A percentile compares a stretch with the other conserved stretches of the same genome.
phyloP scores from a whole-genome alignment of 23 tunicate genomes.

The Botrylloides violaceus region DNA sequence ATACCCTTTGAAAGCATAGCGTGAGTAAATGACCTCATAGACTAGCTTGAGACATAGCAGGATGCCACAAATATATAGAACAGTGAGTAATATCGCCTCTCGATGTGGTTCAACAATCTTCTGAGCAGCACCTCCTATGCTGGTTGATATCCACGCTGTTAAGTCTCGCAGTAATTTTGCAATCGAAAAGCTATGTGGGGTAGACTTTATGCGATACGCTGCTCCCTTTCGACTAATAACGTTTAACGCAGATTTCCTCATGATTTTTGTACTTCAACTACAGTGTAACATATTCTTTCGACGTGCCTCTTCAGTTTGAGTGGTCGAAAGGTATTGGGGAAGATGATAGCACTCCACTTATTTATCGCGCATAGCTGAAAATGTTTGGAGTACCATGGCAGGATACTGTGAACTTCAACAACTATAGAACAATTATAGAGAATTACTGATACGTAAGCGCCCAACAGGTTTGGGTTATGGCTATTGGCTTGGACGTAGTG shows the following conservation, averaged over 20 bases:
- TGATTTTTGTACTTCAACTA: neutral
- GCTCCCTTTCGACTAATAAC: neutral
- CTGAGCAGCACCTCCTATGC: neutral
- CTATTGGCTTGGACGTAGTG: too few relatives aligned
- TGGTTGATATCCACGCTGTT: neutral
- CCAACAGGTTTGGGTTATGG: too few relatives aligned
- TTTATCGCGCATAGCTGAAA: too few relatives aligned
- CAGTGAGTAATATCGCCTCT: neutral
- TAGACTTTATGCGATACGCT: neutral
- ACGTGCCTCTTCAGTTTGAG: too few relatives aligned
- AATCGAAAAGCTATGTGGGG: neutral
- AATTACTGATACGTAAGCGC: too few relatives aligned
- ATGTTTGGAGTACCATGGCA: too few relatives aligned
- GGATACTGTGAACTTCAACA: too few relatives aligned
- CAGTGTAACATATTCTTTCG: neutral
- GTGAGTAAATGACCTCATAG: neutral
- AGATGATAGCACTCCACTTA: too few relatives aligned
- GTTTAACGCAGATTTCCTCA: neutral
- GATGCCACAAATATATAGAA: neutral
- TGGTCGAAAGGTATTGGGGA: too few relatives aligned
- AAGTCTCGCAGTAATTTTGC: neutral
- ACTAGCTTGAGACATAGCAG: neutral
- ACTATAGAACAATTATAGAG: too few relatives aligned
- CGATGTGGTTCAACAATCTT: neutral
- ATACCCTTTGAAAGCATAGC: neutral